phyloP scores from a whole-genome alignment of 2,113 vertebrate species.

The Struthio camelus region DNA sequence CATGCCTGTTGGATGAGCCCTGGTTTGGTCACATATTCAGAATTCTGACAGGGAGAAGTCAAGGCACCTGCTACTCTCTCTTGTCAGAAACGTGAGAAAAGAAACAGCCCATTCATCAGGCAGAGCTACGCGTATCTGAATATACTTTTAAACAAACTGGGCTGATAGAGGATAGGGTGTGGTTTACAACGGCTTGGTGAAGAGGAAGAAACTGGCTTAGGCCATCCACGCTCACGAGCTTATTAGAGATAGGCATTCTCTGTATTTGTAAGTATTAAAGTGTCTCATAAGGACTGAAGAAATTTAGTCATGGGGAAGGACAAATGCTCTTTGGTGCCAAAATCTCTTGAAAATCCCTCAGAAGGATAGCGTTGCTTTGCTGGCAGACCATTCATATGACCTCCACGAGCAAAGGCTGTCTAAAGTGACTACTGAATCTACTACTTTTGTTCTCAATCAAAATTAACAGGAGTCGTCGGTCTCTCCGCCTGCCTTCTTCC shows the following conservation, averaged over 20 bases:
- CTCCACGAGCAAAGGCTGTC: neutral
- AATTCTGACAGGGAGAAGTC: neutral
- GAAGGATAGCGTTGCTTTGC: neutral
- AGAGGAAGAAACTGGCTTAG: slow-evolving; percentile 54
- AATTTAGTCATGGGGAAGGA: neutral
- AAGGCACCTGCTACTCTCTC: slow-evolving; percentile 1
- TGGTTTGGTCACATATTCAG: slow-evolving; percentile 1
- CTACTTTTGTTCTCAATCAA: neutral
- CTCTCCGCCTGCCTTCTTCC: neutral
- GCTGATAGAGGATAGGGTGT: slow-evolving; percentile 39
- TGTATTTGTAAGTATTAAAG: neutral
- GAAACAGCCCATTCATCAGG: slow-evolving; percentile 36
- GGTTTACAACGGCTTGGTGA: slow-evolving; percentile 31
- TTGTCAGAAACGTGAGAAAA: slow-evolving; percentile 1
- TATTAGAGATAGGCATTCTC: neutral
- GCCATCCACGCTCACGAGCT: neutral
- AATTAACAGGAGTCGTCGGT: neutral
- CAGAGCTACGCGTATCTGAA: slow-evolving; percentile 29
- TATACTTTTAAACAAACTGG: slow-evolving; percentile 1
- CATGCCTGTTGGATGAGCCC: neutral
- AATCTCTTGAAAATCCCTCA: neutral
- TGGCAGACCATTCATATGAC: neutral
- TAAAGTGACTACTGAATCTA: neutral
- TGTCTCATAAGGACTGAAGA: neutral
- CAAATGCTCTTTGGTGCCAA: neutral